A percentile compares a stretch with the other conserved stretches of the same genome.
Evolutionary conservation across 64 coral and sea anemone species (phyloP).

Genomic region (Acropora yongei): DNA sequence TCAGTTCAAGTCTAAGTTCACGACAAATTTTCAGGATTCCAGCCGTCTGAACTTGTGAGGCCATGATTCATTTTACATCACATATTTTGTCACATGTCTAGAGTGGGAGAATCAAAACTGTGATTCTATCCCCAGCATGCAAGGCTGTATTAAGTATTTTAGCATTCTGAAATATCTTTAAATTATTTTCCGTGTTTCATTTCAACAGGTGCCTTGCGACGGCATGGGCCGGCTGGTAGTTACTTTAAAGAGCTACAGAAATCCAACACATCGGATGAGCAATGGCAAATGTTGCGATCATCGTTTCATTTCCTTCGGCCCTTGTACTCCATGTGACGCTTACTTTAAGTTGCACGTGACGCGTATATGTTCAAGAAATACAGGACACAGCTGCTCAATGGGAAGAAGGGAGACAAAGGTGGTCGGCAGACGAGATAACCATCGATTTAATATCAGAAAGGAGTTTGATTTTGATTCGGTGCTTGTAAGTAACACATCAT

Average conservation of each 20-base stretch:
- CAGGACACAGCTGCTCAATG: slow-evolving; percentile 46
- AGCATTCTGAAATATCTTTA: no score
- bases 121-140: no score
- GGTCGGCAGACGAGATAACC: slow-evolving; percentile 28
- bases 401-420: slow-evolving; percentile 34
- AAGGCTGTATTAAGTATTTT: no score
- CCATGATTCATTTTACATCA: no score
- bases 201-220: slow-evolving; percentile 33
- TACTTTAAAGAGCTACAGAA: slow-evolving; percentile 64
- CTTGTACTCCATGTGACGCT: slow-evolving; percentile 61
- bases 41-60: no score
- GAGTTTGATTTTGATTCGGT: slow-evolving; percentile 43
- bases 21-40: no score
- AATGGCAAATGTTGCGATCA: slow-evolving; percentile 76
- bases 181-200: not conserved
- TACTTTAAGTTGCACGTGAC: slow-evolving; percentile 74
- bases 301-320: not conserved
- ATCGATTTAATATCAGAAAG: slow-evolving; percentile 29
- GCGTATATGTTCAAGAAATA: not conserved
- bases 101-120: no score
- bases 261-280: slow-evolving; percentile 63
- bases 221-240: slow-evolving; percentile 56
- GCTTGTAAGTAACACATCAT: slow-evolving; percentile 15
- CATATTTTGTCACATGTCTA: no score
- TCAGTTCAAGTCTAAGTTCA: no score